Percentiles rank a stretch among this genome's conserved stretches.
These are phyloP conservation scores for Tetranychus urticae DNA, from an alignment of 1,140 invertebrate species.

Conservation along the genomic window DNA sequence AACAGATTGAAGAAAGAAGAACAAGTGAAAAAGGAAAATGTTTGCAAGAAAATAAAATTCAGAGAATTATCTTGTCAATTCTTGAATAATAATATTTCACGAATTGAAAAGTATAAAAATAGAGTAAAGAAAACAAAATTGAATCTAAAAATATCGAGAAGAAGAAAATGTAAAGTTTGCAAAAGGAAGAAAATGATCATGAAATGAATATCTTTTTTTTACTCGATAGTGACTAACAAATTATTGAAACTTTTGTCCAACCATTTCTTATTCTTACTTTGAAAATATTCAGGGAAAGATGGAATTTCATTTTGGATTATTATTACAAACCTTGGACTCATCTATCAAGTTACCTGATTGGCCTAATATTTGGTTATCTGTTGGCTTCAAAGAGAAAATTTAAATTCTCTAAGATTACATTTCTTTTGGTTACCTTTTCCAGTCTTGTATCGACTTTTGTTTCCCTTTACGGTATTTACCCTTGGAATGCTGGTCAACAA, in stretches of 20 bases:
- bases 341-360: not conserved
- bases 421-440: not conserved
- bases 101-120: too few species aligned
- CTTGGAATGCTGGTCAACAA: not conserved
- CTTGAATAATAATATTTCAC: too few species aligned
- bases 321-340: slow-evolving; percentile 7
- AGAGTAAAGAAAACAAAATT: too few species aligned
- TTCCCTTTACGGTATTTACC: not conserved
- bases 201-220: too few species aligned
- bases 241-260: not conserved
- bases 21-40: too few species aligned
- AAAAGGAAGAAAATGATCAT: not conserved
- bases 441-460: not conserved
- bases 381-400: not conserved
- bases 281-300: not conserved
- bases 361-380: not conserved
- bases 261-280: not conserved
- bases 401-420: not conserved
- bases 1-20: too few species aligned
- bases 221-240: too few species aligned
- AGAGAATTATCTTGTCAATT: too few species aligned
- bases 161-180: too few species aligned
- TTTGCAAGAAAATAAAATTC: too few species aligned
- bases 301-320: not conserved
- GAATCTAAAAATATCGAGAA: too few species aligned